phyloP scores from a whole-genome alignment of 2,797 vertebrate species.

The Nyctalus aviator region DNA sequence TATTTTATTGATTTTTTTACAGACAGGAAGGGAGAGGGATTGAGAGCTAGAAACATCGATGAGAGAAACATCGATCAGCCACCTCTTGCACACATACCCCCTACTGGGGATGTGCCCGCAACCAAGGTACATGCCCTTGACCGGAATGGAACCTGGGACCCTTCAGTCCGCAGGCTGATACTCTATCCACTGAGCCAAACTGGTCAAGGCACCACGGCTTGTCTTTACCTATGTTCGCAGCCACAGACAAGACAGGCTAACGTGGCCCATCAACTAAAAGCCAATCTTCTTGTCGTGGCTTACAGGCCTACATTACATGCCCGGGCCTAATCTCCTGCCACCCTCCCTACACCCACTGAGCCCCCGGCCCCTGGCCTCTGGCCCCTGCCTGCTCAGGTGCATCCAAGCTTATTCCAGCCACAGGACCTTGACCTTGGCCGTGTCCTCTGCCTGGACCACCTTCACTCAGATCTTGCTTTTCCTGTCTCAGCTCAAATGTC shows the following conservation, averaged over 20 bases:
- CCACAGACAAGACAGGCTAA: neutral
- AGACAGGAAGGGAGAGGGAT: too few species aligned
- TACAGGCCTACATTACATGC: neutral
- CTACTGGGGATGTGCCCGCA: too few species aligned
- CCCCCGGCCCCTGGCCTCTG: accelerated
- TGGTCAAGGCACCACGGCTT: neutral
- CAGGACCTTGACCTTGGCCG: neutral
- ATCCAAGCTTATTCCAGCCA: neutral
- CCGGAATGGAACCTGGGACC: too few species aligned
- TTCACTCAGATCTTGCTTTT: neutral
- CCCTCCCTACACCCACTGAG: neutral
- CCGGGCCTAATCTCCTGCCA: too few species aligned
- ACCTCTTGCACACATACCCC: too few species aligned
- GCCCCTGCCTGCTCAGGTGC: neutral
- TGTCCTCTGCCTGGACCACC: neutral
- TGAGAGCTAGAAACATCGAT: too few species aligned
- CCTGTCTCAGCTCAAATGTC: neutral
- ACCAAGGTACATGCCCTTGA: too few species aligned
- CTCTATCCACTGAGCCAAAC: too few species aligned
- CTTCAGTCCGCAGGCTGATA: too few species aligned
- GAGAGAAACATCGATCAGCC: too few species aligned
- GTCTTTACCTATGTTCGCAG: neutral
- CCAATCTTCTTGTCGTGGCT: neutral
- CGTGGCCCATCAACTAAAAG: neutral
- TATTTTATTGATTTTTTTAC: too few species aligned